phyloP scores from a whole-genome alignment of 2,113 vertebrate genomes.

The Carollia perspicillata region DNA sequence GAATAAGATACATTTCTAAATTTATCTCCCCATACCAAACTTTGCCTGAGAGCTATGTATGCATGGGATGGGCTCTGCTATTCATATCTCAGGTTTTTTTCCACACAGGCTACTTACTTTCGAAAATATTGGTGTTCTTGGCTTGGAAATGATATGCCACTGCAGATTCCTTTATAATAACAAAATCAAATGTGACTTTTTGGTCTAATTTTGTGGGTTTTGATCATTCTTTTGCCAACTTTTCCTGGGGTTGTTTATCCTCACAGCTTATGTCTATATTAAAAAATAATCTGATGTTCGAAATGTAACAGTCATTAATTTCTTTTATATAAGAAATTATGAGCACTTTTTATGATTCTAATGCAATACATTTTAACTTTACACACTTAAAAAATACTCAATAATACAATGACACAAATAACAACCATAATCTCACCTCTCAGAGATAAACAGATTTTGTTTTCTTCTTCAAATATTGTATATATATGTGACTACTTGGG shows the following conservation, averaged over 20 bases:
- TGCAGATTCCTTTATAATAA: not conserved
- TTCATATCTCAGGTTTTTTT: not conserved
- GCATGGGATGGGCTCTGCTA: not conserved
- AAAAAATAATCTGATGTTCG: not conserved
- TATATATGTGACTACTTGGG: not conserved
- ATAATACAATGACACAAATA: not conserved
- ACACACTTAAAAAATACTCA: not conserved
- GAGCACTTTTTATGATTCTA: not conserved
- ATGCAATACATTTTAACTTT: not conserved
- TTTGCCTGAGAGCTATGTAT: not conserved
- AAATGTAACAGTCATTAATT: not conserved
- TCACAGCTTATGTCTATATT: not conserved
- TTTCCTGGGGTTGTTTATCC: not conserved
- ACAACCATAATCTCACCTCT: not conserved
- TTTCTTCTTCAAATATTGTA: not conserved
- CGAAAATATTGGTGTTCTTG: not conserved
- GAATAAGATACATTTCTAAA: not conserved
- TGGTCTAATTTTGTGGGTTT: not conserved
- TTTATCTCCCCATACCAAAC: not conserved
- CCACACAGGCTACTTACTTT: not conserved
- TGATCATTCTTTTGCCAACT: not conserved
- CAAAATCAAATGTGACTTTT: not conserved
- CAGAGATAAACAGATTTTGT: not conserved
- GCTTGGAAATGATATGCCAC: not conserved
- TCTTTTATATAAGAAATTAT: not conserved